Evolutionary conservation across 2,113 vertebrate genomes (phyloP).

Genomic region (Egretta garzetta): DNA sequence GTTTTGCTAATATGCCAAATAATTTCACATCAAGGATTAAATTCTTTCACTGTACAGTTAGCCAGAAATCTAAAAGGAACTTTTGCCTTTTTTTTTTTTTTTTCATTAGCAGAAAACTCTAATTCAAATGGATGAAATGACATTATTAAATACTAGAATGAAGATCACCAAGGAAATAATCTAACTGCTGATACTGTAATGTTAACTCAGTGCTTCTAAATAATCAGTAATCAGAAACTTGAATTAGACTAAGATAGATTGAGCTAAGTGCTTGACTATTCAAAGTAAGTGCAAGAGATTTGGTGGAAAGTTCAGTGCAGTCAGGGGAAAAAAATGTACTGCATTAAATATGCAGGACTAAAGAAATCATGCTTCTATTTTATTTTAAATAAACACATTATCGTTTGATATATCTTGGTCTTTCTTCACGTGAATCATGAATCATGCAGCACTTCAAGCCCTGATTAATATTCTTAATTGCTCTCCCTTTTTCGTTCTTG

Average conservation of each 20-base stretch:
- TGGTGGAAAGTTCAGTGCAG: neutral
- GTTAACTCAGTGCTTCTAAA: slow-evolving; percentile 37
- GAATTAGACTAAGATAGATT: slow-evolving; percentile 30
- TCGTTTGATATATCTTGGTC: slow-evolving; percentile 45
- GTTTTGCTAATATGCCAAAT: neutral
- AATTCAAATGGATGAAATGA: slow-evolving; percentile 5
- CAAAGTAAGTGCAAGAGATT: neutral
- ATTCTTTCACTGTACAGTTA: neutral
- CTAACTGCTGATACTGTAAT: slow-evolving; percentile 21
- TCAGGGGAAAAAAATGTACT: neutral
- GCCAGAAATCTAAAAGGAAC: neutral
- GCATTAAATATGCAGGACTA: slow-evolving; percentile 10
- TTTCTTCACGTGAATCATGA: slow-evolving; percentile 46
- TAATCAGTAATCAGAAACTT: slow-evolving; percentile 51
- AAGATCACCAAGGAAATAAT: slow-evolving; percentile 47
- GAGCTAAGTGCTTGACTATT: slow-evolving; percentile 7
- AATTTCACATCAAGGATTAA: neutral
- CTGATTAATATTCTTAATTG: slow-evolving; percentile 72
- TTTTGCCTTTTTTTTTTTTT: neutral
- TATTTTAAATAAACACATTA: slow-evolving; percentile 47
- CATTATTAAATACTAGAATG: slow-evolving; percentile 38
- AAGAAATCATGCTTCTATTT: slow-evolving; percentile 52
- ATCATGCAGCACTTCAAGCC: slow-evolving; percentile 53
- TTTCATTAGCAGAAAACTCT: neutral
- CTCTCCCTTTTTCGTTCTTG: slow-evolving; percentile 24